Evolutionary conservation across 2,113 vertebrate species (phyloP), one percentile per base, ranked within the genome.

Genomic region (Labrus mixtus): DNA sequence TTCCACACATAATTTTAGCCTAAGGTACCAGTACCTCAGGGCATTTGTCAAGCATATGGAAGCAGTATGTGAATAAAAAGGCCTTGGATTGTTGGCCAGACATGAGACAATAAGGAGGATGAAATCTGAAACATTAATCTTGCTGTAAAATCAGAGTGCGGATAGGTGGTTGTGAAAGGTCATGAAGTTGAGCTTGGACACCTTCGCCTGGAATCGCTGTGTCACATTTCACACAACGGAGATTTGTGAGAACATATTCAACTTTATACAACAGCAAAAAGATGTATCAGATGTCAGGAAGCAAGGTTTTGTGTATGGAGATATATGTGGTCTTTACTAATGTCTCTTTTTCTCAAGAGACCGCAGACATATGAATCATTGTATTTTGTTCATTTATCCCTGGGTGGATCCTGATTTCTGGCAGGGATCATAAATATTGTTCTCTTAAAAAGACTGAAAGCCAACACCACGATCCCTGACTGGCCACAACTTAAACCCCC

Each of bases 61-160:
- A 72, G 68, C 88, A 75, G 78, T 64, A 87, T 89, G 79, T 75
- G 83, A 88, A 55, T 68, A 58, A 82, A 82, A 73, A 39, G n/a
- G 36, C 41, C 71, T 74, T 7, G 55, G 46, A 69, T 66, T 75
- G 66, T 83, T 93, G 90, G 89, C 86, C 20, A 59, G 82, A 87
- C 77, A 88, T 92, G 48, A 92, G 71, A 91, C 68, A 78, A 46
- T 58, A 55, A 54, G 75, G 77, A 77, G 64, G 73, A 90, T 90
- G 69, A 78, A 82, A 88, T 81, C 41, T 29, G 60, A 90, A 87
- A 83, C 87, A 79, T 53, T 54, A 68, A 87, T 81, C 79, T 68
- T 43, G 84, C 85, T 71, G 79, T 92, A 90, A 84, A 90, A 82
- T 79, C 61, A 74, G 39, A 63, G 69, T 53, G 46, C 11, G 15